Conservation (phyloP, 2,797 vertebrate genomes). For the Dryobates pubescens region DNA sequence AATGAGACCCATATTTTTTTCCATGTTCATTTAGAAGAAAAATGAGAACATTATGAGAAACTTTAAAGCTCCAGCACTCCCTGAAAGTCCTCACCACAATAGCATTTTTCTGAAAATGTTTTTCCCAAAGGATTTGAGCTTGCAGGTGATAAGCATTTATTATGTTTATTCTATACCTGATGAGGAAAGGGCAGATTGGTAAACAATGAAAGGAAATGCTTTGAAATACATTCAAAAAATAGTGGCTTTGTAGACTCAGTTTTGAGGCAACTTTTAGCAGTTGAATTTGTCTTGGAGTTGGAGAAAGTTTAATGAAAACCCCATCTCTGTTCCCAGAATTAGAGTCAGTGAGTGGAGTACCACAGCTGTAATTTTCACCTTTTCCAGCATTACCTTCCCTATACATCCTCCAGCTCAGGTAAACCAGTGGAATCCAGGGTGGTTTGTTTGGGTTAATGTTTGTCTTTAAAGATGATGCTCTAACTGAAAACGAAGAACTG, state of each 20-base stretch:
- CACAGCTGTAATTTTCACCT: neutral
- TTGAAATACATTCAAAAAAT: neutral
- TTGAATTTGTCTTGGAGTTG: neutral
- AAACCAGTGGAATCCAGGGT: neutral
- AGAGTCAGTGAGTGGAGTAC: neutral
- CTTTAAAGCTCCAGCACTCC: conserved; percentile 47
- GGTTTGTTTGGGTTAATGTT: neutral
- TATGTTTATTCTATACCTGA: neutral
- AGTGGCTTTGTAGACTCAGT: neutral
- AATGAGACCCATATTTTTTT: conserved; percentile 71
- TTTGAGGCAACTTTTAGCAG: conserved; percentile 18
- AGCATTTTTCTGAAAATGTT: conserved; percentile 23
- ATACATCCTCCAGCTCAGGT: neutral
- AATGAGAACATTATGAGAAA: conserved; percentile 70
- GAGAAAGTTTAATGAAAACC: neutral
- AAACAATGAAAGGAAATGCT: conserved; percentile 28
- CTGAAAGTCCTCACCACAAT: conserved; percentile 21
- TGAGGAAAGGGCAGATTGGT: neutral
- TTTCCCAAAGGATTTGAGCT: conserved; percentile 28
- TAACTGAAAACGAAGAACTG: neutral
- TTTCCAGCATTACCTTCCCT: neutral
- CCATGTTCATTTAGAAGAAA: conserved; percentile 46
- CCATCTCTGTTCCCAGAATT: neutral
- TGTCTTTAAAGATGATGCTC: neutral
- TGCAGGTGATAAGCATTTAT: neutral